Evolutionary conservation across 2,113 vertebrate species (phyloP), one percentile per base, ranked within the genome.

Genomic region (Atrichornis clamosus): DNA sequence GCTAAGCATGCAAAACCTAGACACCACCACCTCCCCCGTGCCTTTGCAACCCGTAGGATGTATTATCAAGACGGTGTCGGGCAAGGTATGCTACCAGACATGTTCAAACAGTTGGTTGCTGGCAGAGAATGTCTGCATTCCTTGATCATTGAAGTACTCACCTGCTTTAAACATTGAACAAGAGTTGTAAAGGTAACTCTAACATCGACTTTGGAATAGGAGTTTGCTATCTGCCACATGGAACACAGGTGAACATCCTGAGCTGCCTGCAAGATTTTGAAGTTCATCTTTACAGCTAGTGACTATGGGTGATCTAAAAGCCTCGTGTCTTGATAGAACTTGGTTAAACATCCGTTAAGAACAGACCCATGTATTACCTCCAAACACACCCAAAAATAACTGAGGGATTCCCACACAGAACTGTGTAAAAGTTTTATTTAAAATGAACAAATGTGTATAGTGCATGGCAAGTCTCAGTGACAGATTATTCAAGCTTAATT

Each of bases 1-100:
- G 41, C 58, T 58, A 72, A 79, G 46, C 41, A 35, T 11, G 9
- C 20, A 85, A 84, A 93, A 22, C 4, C 49, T 72, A 77, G 5
- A 11, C 9, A 64, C 3, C 13, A 44, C 1, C 17, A 23, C 6
- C 16, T 41, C 2, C 16, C 9, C 24, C 0, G 0, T n/a, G n/a
- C 5, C 13, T 35, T 6, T 64, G 12, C 44, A 22, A 73, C 16
- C 41, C 77, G 37, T 18, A 56, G 28, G 16, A 53, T 53, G 39
- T 26, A 30, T 22, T 49, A 42, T 6, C 18, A 67, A 67, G 11
- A n/a, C 4, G 13, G 1, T 32, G 76, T 32, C 10, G 69, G 24
- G 50, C 10, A 59, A 13, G 2, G 4, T 37, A 47, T 8, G 22
- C 58, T n/a, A 78, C 20, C 37, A 12, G 5, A 0, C 33, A 59